Conservation (phyloP, 1,140 invertebrate species). For the Hestina assimilis region DNA sequence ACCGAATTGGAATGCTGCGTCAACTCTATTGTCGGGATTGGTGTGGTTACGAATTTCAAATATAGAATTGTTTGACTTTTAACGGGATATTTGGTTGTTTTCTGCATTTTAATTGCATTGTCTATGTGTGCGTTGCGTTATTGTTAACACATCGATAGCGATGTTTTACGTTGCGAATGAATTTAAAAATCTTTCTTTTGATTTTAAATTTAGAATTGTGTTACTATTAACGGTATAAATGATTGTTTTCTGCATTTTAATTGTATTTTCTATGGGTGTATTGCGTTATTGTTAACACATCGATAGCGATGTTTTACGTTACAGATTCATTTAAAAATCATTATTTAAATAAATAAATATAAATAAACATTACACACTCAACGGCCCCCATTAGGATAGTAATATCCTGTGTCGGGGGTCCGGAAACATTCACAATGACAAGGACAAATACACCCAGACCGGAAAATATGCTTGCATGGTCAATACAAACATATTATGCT, state of each 20-base stretch:
- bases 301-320: too few species aligned
- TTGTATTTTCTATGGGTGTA: neutral
- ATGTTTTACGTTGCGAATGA: too few species aligned
- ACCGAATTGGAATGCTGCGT: conserved; percentile 65
- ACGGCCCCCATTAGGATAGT: too few species aligned
- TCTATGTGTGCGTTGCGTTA: neutral
- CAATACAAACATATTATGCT: too few species aligned
- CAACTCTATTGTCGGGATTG: conserved; percentile 65
- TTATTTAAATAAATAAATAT: too few species aligned
- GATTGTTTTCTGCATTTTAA: neutral
- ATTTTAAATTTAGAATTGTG: conserved; percentile 50
- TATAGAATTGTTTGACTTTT: conserved; percentile 40
- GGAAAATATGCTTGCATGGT: too few species aligned
- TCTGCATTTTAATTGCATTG: neutral
- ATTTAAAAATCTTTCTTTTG: too few species aligned
- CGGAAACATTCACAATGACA: too few species aligned
- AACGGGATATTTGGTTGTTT: neutral
- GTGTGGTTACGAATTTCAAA: conserved; percentile 41
- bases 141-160: neutral
- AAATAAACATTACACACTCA: too few species aligned
- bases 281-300: neutral
- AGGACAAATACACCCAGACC: too few species aligned
- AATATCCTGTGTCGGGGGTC: too few species aligned
- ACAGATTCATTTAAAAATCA: too few species aligned
- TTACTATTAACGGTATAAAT: neutral